A percentile compares a stretch with the other conserved stretches of the same genome.
These are phyloP conservation scores for Periophthalmus modestus DNA, from an alignment of 2,113 vertebrate genomes.

Conservation along the genomic window DNA sequence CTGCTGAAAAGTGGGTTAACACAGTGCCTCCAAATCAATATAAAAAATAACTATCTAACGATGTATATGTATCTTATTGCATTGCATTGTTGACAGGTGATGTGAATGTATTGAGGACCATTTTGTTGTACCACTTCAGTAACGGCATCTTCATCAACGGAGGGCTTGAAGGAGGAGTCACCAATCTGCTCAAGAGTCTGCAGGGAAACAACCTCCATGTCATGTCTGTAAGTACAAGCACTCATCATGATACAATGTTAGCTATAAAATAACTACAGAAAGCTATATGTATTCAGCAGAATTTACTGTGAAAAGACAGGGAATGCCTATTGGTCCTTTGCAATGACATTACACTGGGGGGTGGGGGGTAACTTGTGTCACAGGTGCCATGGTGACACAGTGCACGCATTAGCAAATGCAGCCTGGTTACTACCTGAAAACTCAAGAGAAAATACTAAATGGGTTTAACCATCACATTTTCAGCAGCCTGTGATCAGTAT, in stretches of 20 bases:
- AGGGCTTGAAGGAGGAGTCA: slow-evolving; percentile 91
- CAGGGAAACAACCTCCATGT: slow-evolving; percentile 91
- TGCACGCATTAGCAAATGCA: too few relatives aligned
- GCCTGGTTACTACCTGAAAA: too few relatives aligned
- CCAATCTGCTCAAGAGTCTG: slow-evolving; percentile 90
- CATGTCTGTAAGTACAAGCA: slow-evolving; percentile 65
- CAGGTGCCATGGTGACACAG: too few relatives aligned
- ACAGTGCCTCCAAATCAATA: background rate
- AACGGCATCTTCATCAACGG: slow-evolving; percentile 90
- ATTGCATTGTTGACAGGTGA: slow-evolving; percentile 75
- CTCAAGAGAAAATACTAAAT: too few relatives aligned
- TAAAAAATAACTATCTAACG: background rate
- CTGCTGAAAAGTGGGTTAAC: slow-evolving; percentile 82
- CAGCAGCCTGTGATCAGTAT: too few relatives aligned
- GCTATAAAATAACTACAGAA: background rate
- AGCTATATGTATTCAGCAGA: too few relatives aligned
- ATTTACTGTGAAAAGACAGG: background rate
- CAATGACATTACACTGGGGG: too few relatives aligned
- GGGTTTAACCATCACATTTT: too few relatives aligned
- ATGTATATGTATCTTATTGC: background rate
- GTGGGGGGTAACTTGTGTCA: too few relatives aligned
- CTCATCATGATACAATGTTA: background rate
- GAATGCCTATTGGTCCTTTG: background rate
- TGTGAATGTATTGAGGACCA: slow-evolving; percentile 84
- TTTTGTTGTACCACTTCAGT: slow-evolving; percentile 94